phyloP scores from a whole-genome alignment of 1,140 invertebrate species.

The Philotrypesis tridentata region DNA sequence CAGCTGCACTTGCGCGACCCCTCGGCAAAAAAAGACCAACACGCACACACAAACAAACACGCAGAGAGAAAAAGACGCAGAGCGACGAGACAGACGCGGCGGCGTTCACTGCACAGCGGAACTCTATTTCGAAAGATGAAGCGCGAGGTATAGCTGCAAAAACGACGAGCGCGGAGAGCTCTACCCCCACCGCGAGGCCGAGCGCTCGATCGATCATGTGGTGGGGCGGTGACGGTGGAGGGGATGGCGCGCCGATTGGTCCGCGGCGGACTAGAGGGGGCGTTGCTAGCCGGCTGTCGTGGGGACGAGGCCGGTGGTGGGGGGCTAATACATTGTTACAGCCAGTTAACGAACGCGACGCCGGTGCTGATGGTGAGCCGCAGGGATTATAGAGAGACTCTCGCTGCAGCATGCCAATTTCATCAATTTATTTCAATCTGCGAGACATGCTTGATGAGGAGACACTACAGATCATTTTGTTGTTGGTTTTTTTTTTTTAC shows the following conservation, averaged over 20 bases:
- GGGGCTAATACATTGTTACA: constrained; percentile 38
- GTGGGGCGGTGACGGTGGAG: background rate
- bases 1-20: background rate
- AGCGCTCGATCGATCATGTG: background rate
- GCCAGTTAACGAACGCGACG: constrained; percentile 37
- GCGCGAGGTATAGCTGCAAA: background rate
- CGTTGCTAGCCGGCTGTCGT: background rate
- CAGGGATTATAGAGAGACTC: constrained; percentile 47
- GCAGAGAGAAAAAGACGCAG: background rate
- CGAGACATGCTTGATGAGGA: constrained; percentile 54
- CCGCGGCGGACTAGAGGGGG: background rate
- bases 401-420: constrained; percentile 55
- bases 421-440: constrained; percentile 66
- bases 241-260: background rate
- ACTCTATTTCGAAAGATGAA: background rate
- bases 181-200: too few species aligned
- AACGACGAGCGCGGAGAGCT: background rate
- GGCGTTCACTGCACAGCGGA: background rate
- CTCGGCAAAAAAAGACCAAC: constrained; percentile 28
- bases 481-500: constrained; percentile 55
- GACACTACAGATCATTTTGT: constrained; percentile 61
- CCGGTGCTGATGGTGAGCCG: constrained; percentile 3
- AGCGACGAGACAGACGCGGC: background rate
- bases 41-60: background rate
- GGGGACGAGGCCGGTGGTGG: background rate